phyloP scores from a whole-genome alignment of 2,888 invertebrate species.

The Caradrina kadenii region DNA sequence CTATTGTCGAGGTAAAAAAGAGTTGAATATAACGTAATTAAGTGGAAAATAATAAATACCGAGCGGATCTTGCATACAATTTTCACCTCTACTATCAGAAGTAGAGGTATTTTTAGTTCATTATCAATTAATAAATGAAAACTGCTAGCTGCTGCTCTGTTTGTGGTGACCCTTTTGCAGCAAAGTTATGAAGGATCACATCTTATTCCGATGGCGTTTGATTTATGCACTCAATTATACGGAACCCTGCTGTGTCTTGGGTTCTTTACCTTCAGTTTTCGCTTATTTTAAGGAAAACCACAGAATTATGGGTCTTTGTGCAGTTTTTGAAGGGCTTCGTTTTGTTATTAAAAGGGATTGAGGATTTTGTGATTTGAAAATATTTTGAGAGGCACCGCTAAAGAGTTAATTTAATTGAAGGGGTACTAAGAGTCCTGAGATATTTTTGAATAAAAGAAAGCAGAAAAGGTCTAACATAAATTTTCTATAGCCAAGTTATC shows the following conservation, averaged over 20 bases:
- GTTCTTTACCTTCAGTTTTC: constrained; percentile 57
- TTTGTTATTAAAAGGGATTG: constrained; percentile 39
- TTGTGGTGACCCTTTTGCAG: constrained; percentile 25
- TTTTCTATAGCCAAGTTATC: background rate
- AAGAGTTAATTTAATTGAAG: constrained; percentile 13
- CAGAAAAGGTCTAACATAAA: background rate
- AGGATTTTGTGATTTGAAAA: constrained; percentile 13
- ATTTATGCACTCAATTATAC: constrained; percentile 87
- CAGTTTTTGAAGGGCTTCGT: constrained; percentile 46
- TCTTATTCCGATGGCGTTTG: constrained; percentile 83
- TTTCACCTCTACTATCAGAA: no score
- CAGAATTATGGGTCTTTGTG: constrained; percentile 50
- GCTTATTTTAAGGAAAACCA: constrained; percentile 64
- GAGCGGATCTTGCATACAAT: no score
- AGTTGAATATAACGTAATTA: no score
- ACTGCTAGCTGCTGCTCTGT: background rate
- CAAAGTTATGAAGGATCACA: constrained; percentile 75
- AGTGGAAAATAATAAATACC: no score
- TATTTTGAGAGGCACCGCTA: background rate
- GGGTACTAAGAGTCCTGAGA: background rate
- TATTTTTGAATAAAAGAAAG: background rate
- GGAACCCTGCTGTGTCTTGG: constrained; percentile 75
- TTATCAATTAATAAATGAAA: background rate
- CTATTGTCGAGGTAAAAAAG: no score
- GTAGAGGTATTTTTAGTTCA: background rate